phyloP scores from a whole-genome alignment of 2,888 invertebrate genomes.

The Leucoma salicis region DNA sequence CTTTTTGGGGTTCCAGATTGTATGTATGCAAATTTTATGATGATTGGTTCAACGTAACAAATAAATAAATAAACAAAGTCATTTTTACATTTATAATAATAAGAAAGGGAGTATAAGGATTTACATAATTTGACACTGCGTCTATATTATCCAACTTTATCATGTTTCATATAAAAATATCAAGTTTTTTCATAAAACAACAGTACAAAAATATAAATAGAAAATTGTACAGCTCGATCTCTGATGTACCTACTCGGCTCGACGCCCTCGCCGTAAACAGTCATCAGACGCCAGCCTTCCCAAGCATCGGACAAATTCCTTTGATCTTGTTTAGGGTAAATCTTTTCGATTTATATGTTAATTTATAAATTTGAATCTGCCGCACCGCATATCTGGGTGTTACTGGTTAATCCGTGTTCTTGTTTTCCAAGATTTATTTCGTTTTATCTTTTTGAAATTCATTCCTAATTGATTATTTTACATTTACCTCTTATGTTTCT shows the following conservation, averaged over 20 bases:
- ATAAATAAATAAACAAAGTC: too few species aligned
- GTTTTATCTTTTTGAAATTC: constrained; percentile 44
- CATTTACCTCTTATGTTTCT: constrained; percentile 9
- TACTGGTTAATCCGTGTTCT: constrained; percentile 63
- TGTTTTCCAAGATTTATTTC: constrained; percentile 48
- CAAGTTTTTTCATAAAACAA: constrained; percentile 45
- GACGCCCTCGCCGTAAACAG: constrained; percentile 60
- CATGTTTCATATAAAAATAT: constrained; percentile 12
- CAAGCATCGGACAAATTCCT: constrained; percentile 72
- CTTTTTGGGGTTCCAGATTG: too few species aligned
- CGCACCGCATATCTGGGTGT: constrained; percentile 55
- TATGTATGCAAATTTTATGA: too few species aligned
- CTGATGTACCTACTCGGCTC: constrained; percentile 37
- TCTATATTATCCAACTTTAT: neutral
- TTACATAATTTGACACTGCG: too few species aligned
- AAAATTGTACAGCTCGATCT: constrained; percentile 44
- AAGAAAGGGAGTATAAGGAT: too few species aligned
- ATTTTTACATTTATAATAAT: too few species aligned
- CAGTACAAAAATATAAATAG: constrained; percentile 55
- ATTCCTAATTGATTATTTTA: constrained; percentile 36
- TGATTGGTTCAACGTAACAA: too few species aligned
- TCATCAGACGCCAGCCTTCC: constrained; percentile 59
- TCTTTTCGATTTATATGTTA: constrained; percentile 81
- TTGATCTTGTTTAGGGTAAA: constrained; percentile 79
- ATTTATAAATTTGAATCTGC: constrained; percentile 76